These are phyloP conservation scores for Cyprinus carpio DNA, from an alignment of 2,113 vertebrate species.

Conservation along the genomic window DNA sequence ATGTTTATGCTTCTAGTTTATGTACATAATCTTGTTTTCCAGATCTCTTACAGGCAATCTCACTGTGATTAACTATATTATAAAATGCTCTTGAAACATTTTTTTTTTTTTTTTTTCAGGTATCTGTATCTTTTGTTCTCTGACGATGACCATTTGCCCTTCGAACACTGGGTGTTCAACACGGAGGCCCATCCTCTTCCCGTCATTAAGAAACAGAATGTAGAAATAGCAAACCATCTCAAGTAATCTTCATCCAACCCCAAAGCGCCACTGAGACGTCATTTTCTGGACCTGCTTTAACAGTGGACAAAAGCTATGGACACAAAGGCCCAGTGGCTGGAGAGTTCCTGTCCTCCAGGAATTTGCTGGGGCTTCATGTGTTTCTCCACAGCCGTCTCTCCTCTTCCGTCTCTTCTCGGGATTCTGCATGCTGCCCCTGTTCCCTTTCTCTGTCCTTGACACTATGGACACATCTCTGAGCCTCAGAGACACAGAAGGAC, in stretches of 20 bases:
- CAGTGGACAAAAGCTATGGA: slow-evolving; percentile 57
- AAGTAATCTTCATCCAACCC: slow-evolving; percentile 61
- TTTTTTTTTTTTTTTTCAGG: slow-evolving; percentile 65
- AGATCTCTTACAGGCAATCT: neutral
- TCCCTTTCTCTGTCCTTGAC: neutral
- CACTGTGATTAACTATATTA: neutral
- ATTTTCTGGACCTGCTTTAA: slow-evolving; percentile 40
- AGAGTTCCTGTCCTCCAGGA: neutral
- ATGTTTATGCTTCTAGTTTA: neutral
- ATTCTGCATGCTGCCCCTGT: slow-evolving; percentile 68
- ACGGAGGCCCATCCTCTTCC: slow-evolving; percentile 95
- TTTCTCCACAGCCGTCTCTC: neutral
- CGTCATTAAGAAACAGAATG: slow-evolving; percentile 76
- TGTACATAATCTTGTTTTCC: neutral
- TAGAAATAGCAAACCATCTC: slow-evolving; percentile 67
- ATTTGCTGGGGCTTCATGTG: neutral
- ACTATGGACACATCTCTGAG: slow-evolving; percentile 48
- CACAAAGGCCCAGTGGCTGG: slow-evolving; percentile 19
- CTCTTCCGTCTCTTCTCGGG: slow-evolving; percentile 1
- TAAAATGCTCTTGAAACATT: neutral
- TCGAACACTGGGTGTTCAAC: slow-evolving; percentile 97
- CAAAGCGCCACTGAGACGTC: neutral
- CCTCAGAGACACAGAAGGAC: slow-evolving; percentile 79
- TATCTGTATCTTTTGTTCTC: slow-evolving; percentile 96
- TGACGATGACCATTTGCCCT: slow-evolving; percentile 90